Conservation (phyloP, 2,797 vertebrate species). For the Cynopterus sphinx region DNA sequence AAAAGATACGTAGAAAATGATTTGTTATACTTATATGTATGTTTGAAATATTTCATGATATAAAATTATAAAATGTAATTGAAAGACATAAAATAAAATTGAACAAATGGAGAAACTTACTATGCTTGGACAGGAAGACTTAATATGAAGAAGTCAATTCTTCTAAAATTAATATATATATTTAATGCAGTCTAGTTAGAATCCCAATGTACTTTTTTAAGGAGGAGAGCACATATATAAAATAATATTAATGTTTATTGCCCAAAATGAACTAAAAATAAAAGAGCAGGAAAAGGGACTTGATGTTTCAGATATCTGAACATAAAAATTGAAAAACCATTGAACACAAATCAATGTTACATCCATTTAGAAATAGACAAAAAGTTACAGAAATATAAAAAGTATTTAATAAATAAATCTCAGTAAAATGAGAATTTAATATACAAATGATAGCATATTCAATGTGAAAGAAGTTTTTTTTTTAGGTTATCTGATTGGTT, state of each 20-base stretch:
- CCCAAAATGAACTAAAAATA: not conserved
- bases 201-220: not conserved
- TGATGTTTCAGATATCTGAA: not conserved
- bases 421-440: not conserved
- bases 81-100: slow-evolving; percentile 20
- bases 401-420: not conserved
- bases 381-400: not conserved
- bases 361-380: not conserved
- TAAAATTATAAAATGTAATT: slow-evolving; percentile 15
- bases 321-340: not conserved
- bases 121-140: not conserved
- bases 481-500: not conserved
- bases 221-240: not conserved
- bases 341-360: not conserved
- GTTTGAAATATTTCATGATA: slow-evolving; percentile 6
- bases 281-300: not conserved
- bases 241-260: slow-evolving; percentile 20
- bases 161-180: not conserved
- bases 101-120: not conserved
- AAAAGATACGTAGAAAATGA: not conserved
- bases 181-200: not conserved
- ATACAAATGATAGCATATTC: not conserved
- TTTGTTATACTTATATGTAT: not conserved
- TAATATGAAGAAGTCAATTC: not conserved
- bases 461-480: not conserved